These are phyloP conservation scores for Glossophaga mutica DNA, from an alignment of 2,797 vertebrate genomes.

Conservation along the genomic window DNA sequence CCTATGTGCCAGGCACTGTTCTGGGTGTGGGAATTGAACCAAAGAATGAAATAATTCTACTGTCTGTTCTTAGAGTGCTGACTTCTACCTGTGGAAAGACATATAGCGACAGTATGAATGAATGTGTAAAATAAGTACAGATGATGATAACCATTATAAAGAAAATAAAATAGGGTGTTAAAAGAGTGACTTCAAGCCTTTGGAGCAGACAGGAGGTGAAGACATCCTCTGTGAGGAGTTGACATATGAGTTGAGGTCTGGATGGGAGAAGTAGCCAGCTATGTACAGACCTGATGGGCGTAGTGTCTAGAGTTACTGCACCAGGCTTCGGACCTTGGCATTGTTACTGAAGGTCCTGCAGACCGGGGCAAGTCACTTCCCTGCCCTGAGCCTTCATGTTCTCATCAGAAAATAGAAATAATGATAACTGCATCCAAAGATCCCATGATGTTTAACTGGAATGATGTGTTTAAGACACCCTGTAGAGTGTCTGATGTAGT, in stretches of 20 bases:
- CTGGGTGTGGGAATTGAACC: not conserved
- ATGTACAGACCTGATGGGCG: not conserved
- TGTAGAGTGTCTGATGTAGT: not conserved
- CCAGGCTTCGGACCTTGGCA: not conserved
- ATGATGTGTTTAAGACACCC: not conserved
- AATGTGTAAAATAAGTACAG: not conserved
- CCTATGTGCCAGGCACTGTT: not conserved
- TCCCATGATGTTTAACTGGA: not conserved
- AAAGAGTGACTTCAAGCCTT: not conserved
- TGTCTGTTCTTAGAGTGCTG: not conserved
- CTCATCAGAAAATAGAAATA: not conserved
- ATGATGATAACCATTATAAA: not conserved
- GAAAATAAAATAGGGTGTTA: not conserved
- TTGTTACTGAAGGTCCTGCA: not conserved
- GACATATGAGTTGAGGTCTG: not conserved
- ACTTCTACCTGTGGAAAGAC: not conserved
- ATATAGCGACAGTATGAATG: not conserved
- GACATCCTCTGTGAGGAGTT: not conserved
- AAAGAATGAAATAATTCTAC: not conserved
- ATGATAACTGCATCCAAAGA: not conserved
- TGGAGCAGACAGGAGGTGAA: not conserved
- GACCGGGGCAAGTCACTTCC: rapidly evolving
- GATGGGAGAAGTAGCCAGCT: not conserved
- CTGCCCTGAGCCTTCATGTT: rapidly evolving
- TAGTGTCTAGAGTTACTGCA: not conserved